phyloP scores from a whole-genome alignment of 1,140 invertebrate genomes.

The Zaprionus africanus region DNA sequence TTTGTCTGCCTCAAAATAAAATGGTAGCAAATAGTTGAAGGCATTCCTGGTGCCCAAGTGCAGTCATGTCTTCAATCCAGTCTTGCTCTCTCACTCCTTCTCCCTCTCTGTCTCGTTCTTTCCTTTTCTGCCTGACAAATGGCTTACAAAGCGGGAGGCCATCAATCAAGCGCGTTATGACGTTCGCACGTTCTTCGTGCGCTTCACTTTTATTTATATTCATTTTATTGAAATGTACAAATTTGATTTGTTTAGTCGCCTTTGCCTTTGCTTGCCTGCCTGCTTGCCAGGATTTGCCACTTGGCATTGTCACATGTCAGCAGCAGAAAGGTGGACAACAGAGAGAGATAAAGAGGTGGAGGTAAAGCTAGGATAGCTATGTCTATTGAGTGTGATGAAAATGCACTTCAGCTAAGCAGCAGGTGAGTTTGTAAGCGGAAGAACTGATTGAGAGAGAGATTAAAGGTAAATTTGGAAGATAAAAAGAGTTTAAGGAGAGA shows the following conservation, averaged over 20 bases:
- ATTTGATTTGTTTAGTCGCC: slow-evolving; percentile 55
- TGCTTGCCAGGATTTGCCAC: slow-evolving; percentile 27
- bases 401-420: background rate
- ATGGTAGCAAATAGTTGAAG: slow-evolving; percentile 63
- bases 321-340: slow-evolving; percentile 15
- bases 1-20: slow-evolving; percentile 59
- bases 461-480: background rate
- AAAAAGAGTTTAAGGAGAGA: background rate
- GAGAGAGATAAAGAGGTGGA: background rate
- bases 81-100: background rate
- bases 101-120: background rate
- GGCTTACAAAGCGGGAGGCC: slow-evolving; percentile 65
- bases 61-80: slow-evolving; percentile 48
- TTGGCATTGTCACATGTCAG: slow-evolving; percentile 61
- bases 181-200: slow-evolving; percentile 56
- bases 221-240: slow-evolving; percentile 58
- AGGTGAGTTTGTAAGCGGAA: background rate
- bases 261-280: slow-evolving; percentile 32
- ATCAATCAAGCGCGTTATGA: slow-evolving; percentile 78
- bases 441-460: background rate
- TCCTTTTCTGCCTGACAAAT: slow-evolving; percentile 59
- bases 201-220: slow-evolving; percentile 30
- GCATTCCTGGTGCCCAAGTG: slow-evolving; percentile 57
- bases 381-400: slow-evolving; percentile 3
- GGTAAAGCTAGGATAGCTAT: background rate